These are phyloP conservation scores for Tiliacea citrago DNA, from an alignment of 2,888 invertebrate species.

Conservation along the genomic window DNA sequence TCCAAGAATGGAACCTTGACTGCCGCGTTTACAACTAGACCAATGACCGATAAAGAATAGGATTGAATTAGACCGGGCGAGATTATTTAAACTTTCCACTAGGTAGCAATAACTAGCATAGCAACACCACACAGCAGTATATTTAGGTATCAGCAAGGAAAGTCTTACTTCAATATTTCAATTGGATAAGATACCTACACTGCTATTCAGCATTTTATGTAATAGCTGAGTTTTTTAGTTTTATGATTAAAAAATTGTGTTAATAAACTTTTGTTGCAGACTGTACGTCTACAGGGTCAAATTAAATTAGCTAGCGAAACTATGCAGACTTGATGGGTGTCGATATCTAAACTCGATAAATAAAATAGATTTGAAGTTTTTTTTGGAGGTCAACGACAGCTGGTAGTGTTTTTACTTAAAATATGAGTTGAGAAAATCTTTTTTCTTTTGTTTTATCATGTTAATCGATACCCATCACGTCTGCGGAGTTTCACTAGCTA, in stretches of 20 bases:
- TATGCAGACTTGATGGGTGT: no score
- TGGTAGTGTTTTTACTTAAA: no score
- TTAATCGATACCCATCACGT: no score
- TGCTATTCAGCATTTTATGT: not conserved
- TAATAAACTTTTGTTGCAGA: not conserved
- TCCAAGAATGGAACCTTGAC: conserved; percentile 10
- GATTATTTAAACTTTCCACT: conserved; percentile 31
- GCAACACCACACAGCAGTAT: conserved; percentile 1
- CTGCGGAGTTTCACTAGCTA: no score
- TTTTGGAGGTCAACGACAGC: no score
- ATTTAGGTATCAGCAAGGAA: not conserved
- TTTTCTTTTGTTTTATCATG: no score
- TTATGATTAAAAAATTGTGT: not conserved
- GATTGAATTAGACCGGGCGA: conserved; percentile 2
- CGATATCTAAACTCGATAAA: no score
- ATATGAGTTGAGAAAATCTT: no score
- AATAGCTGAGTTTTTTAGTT: not conserved
- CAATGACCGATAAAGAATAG: conserved; percentile 34
- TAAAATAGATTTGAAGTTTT: no score
- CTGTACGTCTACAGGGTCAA: not conserved
- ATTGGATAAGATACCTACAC: not conserved
- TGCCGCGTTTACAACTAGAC: conserved; percentile 18
- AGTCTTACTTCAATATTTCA: not conserved
- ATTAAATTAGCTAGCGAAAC: no score
- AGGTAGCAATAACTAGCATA: not conserved